Evolutionary conservation across 1,140 invertebrate genomes (phyloP), one percentile per base, ranked within the genome.

Genomic region (Latrodectus geometricus): DNA sequence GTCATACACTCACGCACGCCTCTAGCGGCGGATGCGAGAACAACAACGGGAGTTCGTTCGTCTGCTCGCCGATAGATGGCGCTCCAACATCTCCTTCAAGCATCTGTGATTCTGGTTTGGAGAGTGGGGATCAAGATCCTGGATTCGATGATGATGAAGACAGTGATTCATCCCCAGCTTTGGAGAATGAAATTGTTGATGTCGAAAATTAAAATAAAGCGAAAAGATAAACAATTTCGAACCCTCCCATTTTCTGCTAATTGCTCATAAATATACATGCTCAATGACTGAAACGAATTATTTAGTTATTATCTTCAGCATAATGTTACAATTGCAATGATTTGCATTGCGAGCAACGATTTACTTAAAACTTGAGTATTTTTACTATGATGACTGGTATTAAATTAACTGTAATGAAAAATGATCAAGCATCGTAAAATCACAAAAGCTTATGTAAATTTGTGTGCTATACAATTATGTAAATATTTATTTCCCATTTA

Each of bases 1-100:
- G 96, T 84, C 96, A 97, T 90, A 96, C 95, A 88, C 91, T 97
- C 76, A 97, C 96, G 0, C 96, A 97, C 89, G 96, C 96, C 90
- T 91, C 96, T 50, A 94, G 95, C 49, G 85, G 76, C 35, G 85
- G 77, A 17, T 87, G 76, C 15, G 77, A 87, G 20, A 87, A 79
- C 77, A 79, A 79, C 17, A 80, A 73, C 56, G 69, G 69, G 17
- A 21, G 52, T 1, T 86, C 84, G n/a, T 86, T 79, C 20, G 21
- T 9, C 21, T 78, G 17, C 50, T 20, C 70, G 9, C 49, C 85
- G 49, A 50, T 75, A 73, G 77, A 79, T 73, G 76, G 76, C 77
- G 68, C 77, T 20, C 76, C 85, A 15, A 52, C 20, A 21, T 80
- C 85, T 1, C 85, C 85, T 0, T 69, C 83, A 4, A 77, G 74